Base-by-base conservation (phyloP, 2,888 invertebrate genomes). In the Tubiluchus corallicola region DNA sequence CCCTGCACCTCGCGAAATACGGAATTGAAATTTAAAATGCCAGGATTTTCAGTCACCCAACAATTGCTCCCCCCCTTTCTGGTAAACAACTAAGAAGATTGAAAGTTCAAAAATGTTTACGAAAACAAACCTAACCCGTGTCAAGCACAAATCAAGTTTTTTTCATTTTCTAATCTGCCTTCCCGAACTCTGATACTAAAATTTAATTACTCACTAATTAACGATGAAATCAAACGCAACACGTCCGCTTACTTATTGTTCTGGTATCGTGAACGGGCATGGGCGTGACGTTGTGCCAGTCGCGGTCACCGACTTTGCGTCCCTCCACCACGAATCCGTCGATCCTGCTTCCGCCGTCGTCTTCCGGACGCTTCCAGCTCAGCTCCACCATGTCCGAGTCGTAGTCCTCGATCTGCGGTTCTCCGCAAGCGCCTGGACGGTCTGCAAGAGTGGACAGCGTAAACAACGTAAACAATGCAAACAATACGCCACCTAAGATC, bases 301-400 rank as follows among this genome's bases (percentile, higher is more conserved):
- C 56, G 42, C 56, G 57, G 21, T 59, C 57, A 15, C 57, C 57
- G 37, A 62, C 60, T 54, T 66, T 69, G 53, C 65, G 65, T 54
- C 77, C 85, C 68, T 94, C 92, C 52, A 94, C 73, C 68, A 83
- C 80, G 67, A 87, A 88, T 0, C 87, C 88, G 67, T 87, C 85
- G 48, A 96, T 84, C 47, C 87, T 79, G 4, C 90, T 83, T 21
- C 96, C 96, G 45, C 96, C 96, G 67, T 98, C 96, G 41, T 79
- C 81, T 20, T 76, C 68, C 4, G 98, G 94, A 48, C 82, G 69
- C 54, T 84, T 82, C 96, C 96, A 98, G n/a, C 76, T 72, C 15
- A 98, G 69, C 1, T 81, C 79, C 3, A 84, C 83, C 44, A 82
- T 82, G 38, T 79, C 63, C 29, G 63, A 61, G 62, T 94, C 92